Conservation (phyloP, 2,113 vertebrate species). For the Cynocephalus volans region DNA sequence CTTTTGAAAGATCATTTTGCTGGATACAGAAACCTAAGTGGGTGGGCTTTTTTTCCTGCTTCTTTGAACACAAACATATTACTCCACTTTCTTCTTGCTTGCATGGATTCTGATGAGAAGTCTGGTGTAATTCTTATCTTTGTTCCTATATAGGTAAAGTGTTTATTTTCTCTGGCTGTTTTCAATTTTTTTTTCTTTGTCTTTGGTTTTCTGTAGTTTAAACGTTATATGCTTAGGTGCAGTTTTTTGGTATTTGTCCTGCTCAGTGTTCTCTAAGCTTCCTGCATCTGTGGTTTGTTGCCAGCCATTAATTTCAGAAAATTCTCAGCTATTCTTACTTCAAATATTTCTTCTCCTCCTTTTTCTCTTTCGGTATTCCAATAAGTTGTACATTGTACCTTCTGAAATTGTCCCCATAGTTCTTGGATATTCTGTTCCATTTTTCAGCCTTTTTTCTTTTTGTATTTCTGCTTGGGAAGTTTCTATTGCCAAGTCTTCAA, state of each 20-base stretch:
- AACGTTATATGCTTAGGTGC: background rate
- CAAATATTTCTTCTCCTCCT: conserved; percentile 32
- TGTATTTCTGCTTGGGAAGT: conserved; percentile 32
- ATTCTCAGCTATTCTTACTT: conserved; percentile 22
- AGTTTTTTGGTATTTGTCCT: background rate
- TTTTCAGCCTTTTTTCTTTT: background rate
- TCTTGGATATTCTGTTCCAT: conserved; percentile 19
- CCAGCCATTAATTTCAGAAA: conserved; percentile 56
- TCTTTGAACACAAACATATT: conserved; percentile 34
- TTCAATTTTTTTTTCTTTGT: conserved; percentile 45
- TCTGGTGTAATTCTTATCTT: conserved; percentile 49
- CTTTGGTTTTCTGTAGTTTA: conserved; percentile 31
- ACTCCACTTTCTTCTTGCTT: conserved; percentile 20
- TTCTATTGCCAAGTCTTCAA: conserved; percentile 20
- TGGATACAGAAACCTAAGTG: background rate
- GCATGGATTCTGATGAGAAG: background rate
- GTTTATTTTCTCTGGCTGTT: background rate
- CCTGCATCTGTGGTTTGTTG: background rate
- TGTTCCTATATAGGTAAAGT: conserved; percentile 2
- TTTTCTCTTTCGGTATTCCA: conserved; percentile 59
- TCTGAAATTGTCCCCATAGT: conserved; percentile 38
- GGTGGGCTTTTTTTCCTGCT: background rate
- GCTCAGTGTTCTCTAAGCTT: conserved; percentile 35
- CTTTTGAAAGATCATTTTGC: conserved; percentile 34
- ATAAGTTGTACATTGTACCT: background rate